These are phyloP conservation scores for Amyelois transitella DNA, from an alignment of 1,140 invertebrate species.

Conservation along the genomic window DNA sequence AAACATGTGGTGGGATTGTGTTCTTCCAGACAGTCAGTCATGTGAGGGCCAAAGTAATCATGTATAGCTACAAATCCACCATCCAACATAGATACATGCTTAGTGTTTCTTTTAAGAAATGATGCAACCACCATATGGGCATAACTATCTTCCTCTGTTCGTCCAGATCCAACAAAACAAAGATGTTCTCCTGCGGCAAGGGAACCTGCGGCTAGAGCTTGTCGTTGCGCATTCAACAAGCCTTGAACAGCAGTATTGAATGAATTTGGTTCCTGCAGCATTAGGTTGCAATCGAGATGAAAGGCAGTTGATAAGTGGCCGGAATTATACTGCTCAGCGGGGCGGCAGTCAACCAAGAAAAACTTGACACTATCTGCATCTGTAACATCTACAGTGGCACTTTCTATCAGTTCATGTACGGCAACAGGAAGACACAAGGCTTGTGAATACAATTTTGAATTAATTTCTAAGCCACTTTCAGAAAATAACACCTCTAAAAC, in stretches of 20 bases:
- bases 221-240: constrained; percentile 90
- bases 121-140: constrained; percentile 99
- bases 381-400: constrained; percentile 79
- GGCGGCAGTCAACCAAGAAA: constrained; percentile 97
- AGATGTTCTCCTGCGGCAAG: constrained; percentile 96
- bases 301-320: constrained; percentile 98
- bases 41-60: constrained; percentile 86
- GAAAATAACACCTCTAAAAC: constrained; percentile 78
- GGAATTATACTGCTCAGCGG: constrained; percentile 96
- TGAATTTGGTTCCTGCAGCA: constrained; percentile 95
- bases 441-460: constrained; percentile 81
- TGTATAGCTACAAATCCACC: constrained; percentile 95
- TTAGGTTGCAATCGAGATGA: constrained; percentile 97
- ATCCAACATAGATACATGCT: constrained; percentile 93
- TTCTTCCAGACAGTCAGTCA: constrained; percentile 86
- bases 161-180: constrained; percentile 97
- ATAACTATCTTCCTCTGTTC: constrained; percentile 96
- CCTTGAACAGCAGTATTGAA: constrained; percentile 97
- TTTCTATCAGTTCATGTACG: constrained; percentile 88
- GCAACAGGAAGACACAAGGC: constrained; percentile 96
- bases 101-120: constrained; percentile 95
- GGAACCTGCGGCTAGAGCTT: constrained; percentile 91
- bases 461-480: constrained; percentile 64
- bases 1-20: constrained; percentile 87
- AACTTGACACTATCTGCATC: constrained; percentile 84